Conservation (phyloP, 2,888 invertebrate genomes). For the Drosophila mercatorum region DNA sequence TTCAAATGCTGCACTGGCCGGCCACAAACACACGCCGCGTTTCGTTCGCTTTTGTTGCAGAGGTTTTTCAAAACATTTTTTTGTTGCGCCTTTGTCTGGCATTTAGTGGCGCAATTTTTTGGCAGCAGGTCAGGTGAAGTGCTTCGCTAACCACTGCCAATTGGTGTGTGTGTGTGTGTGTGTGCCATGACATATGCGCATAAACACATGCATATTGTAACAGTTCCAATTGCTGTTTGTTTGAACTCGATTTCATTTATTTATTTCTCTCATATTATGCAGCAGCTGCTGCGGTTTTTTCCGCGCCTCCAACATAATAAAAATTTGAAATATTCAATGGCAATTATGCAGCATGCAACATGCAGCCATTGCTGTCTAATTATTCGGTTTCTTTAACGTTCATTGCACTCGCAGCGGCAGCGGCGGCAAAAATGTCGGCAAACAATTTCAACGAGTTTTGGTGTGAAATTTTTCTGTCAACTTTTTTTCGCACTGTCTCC, state of each 20-base stretch:
- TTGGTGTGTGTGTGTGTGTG: not conserved
- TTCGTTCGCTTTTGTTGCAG: too few species aligned
- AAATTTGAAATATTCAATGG: constrained; percentile 20
- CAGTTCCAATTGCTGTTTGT: constrained; percentile 28
- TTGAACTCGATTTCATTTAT: constrained; percentile 11
- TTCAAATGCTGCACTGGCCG: constrained; percentile 57
- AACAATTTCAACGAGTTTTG: constrained; percentile 17
- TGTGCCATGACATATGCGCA: constrained; percentile 51
- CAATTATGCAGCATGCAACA: constrained; percentile 15
- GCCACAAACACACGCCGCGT: constrained; percentile 10
- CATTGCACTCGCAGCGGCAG: constrained; percentile 41
- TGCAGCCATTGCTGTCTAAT: constrained; percentile 24
- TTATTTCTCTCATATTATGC: constrained; percentile 14
- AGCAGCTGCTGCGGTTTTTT: constrained; percentile 30
- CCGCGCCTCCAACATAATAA: not conserved
- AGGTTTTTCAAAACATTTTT: too few species aligned
- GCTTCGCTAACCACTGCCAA: constrained; percentile 3
- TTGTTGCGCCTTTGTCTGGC: constrained; percentile 42
- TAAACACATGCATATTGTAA: constrained; percentile 54
- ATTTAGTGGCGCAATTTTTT: constrained; percentile 56
- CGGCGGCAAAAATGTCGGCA: constrained; percentile 12
- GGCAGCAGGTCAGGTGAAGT: constrained; percentile 43
- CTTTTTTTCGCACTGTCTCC: constrained; percentile 12
- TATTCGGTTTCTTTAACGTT: constrained; percentile 33
- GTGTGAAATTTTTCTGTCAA: constrained; percentile 41